These are phyloP conservation scores for Xenopus borealis DNA, from an alignment of 2,113 vertebrate genomes.

Conservation along the genomic window DNA sequence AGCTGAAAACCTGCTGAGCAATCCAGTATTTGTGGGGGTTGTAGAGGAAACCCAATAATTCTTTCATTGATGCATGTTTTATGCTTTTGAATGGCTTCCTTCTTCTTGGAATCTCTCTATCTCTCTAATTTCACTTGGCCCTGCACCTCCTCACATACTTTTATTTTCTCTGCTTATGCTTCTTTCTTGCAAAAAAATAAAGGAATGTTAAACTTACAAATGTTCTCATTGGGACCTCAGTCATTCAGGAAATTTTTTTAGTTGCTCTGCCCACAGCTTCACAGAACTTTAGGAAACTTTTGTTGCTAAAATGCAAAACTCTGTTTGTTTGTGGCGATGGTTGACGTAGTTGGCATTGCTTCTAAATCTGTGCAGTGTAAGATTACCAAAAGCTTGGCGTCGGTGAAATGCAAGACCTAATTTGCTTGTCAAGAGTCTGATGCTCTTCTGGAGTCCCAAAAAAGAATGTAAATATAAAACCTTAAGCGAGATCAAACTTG, in stretches of 20 bases:
- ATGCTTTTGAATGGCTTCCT: slow-evolving; percentile 18
- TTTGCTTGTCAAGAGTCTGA: too few species aligned
- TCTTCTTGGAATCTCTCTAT: not conserved
- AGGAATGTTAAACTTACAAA: not conserved
- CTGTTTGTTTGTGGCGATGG: too few species aligned
- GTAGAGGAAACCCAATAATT: too few species aligned
- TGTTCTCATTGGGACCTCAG: slow-evolving; percentile 31
- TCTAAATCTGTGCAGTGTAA: too few species aligned
- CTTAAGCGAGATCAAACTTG: too few species aligned
- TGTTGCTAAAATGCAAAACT: not conserved
- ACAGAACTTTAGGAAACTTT: not conserved
- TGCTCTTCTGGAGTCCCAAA: too few species aligned
- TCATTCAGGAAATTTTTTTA: slow-evolving; percentile 32
- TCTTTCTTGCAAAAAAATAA: too few species aligned
- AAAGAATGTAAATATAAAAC: too few species aligned
- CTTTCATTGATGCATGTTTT: too few species aligned
- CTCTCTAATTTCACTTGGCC: slow-evolving; percentile 28
- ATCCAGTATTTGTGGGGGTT: too few species aligned
- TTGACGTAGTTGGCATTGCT: not conserved
- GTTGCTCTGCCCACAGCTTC: not conserved
- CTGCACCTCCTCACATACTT: slow-evolving; percentile 21
- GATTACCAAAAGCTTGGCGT: not conserved
- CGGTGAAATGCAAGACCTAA: not conserved
- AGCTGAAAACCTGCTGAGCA: too few species aligned
- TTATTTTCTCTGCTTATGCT: not conserved